phyloP scores from a whole-genome alignment of 2,113 vertebrate species.

The Helogale parvula region DNA sequence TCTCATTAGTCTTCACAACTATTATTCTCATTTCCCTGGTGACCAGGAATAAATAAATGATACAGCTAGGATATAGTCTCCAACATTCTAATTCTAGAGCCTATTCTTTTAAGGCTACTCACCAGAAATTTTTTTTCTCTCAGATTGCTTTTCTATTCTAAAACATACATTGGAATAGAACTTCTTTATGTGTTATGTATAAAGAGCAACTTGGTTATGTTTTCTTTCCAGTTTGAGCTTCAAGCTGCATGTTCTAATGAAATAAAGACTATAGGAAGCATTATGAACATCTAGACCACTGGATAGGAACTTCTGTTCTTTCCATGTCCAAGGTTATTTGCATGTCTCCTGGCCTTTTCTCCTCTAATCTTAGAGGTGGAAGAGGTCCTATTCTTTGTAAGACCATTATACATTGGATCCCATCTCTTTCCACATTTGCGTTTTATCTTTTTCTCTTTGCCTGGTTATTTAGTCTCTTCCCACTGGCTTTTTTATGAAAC shows the following conservation, averaged over 20 bases:
- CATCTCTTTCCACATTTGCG: neutral
- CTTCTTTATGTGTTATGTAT: neutral
- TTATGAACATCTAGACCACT: neutral
- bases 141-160: neutral
- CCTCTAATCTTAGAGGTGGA: neutral
- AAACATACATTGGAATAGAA: neutral
- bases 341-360: neutral
- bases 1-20: constrained; percentile 24
- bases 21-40: constrained; percentile 21
- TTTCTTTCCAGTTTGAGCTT: neutral
- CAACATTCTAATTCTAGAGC: neutral
- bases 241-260: neutral
- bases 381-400: neutral
- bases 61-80: neutral
- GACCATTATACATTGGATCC: neutral
- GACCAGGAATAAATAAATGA: neutral
- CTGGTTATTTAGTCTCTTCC: neutral
- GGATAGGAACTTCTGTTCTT: neutral
- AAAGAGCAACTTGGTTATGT: neutral
- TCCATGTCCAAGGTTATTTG: neutral
- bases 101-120: neutral
- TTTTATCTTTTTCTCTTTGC: neutral
- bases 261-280: neutral
- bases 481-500: neutral
- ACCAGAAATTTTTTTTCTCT: neutral